Evolutionary conservation across 2,888 invertebrate species (phyloP), one percentile per base, ranked within the genome.

Genomic region (Luperina nickerlii): DNA sequence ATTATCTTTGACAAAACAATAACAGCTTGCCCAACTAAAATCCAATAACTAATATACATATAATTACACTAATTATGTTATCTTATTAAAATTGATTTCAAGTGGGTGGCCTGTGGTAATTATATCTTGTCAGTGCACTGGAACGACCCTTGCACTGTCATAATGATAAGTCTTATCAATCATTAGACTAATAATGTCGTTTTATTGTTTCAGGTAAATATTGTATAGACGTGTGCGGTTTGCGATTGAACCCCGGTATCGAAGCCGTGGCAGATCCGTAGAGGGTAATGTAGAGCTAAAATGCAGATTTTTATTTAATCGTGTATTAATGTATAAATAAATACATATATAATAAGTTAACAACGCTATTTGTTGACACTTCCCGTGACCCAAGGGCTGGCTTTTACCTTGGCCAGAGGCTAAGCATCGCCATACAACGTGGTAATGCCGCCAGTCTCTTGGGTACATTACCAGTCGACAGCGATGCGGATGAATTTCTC

Each of bases 201-300:
- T 85, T 54, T 15, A 32, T 87, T 84, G 80, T 84, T 84, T n/a
- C 84, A 84, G 84, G 84, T 84, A 84, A 84, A 57, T 79, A 87
- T 66, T 20, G 7, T 8, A 60, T 18, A 18, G 4, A 54, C n/a
- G 9, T 13, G 20, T 51, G 42, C 11, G 9, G 20, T 70, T 51
- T 27, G 6, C 20, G n/a, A 32, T 18, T 24, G 4, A 11, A 9
- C 1, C 1, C 20, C 5, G 32, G 32, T 20, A 70, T 24, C 24
- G 9, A 57, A 57, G 24, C 4, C 9, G 15, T 38, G 51, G 9
- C 3, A 24, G 24, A 9, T 24, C 24, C 24, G 57, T 57, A 57
- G 9, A 24, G 57, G 24, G 57, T 24, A 24, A 9, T 57, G 57
- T 24, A 57, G 57, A 57, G 9, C 57, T 24, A 24, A 57, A 24